Base-by-base conservation (phyloP, 2,113 vertebrate genomes). In the western clawed frog (Xenopus tropicalis) region DNA sequence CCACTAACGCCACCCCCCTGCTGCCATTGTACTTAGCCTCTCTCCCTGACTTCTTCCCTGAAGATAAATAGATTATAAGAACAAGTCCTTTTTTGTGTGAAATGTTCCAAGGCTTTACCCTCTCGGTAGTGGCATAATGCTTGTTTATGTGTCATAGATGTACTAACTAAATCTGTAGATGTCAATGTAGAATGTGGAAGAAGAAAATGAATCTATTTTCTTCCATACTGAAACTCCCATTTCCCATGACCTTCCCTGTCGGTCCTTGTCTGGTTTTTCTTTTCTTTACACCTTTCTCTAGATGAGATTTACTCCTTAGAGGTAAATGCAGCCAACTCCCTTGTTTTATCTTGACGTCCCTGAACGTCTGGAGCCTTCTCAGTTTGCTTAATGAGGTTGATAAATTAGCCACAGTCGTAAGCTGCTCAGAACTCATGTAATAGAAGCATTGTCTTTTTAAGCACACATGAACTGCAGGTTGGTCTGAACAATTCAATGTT, bases 81-180 rank as follows among this genome's bases (percentile, higher is more conserved):
- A 63, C 57, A 67, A 81, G 91, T 89, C 90, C 87, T 86, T 84
- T 37, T 87, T 83, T 74, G 80, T 84, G 83, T 81, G 89, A 89
- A 90, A 90, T 82, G 25, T 92, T 98, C 96, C 95, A 98, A 98
- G 97, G 97, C 93, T 94, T 86, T 92, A 94, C 89, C 93, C 91
- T 93, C 79, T 83, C 83, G 78, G 70, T 79, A 83, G 79, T 72
- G 20, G 52, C 1, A 0, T 11, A 71, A 70, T 1, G 8, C 76
- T 85, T 86, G 62, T 87, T 8, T 77, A 83, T 89, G 54, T 56
- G 54, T 69, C 61, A 54, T 52, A 76, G 0, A 77, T 52, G 52
- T 88, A 91, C 92, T 90, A 86, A 89, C 64, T 0, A 80, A 78
- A 78, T 0, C 46, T 56, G 24, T 79, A 78, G 74, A 73, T 58